A percentile compares a stretch with the other conserved stretches of the same genome.
Evolutionary conservation across 2,888 invertebrate species (phyloP).

Genomic region (Chloroclystis v-ata): DNA sequence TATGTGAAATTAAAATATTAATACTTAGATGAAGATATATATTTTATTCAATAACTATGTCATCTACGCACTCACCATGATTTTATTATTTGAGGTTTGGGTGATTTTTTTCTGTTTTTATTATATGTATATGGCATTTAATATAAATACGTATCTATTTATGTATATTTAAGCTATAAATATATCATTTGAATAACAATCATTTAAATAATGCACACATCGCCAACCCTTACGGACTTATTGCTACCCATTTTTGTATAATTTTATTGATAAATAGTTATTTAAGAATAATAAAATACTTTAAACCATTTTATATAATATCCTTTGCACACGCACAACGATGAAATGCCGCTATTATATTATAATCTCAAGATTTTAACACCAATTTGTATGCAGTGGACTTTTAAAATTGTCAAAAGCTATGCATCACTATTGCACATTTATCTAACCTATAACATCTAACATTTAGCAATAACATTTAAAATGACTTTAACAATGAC

Average conservation of each 20-base stretch:
- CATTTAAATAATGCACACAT: conserved; percentile 27
- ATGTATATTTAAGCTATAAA: conserved; percentile 21
- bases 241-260: conserved; percentile 40
- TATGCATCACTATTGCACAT: conserved; percentile 9
- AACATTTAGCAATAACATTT: conserved; percentile 15
- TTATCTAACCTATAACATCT: conserved; percentile 14
- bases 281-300: conserved; percentile 40
- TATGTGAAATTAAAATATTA: too few relatives aligned
- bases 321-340: conserved; percentile 29
- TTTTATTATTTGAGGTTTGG: background rate
- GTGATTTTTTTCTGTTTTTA: conserved; percentile 10
- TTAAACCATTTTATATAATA: conserved; percentile 23
- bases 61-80: too few relatives aligned
- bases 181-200: conserved; percentile 18
- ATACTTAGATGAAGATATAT: too few relatives aligned
- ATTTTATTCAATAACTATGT: too few relatives aligned
- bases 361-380: background rate
- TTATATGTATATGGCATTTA: background rate
- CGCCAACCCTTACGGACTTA: conserved; percentile 41
- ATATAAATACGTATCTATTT: conserved; percentile 10
- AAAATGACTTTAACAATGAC: conserved; percentile 19
- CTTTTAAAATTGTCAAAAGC: conserved; percentile 1
- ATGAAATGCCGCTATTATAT: conserved; percentile 10
- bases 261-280: conserved; percentile 37
- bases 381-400: conserved; percentile 12